These are phyloP conservation scores for Hippoglossus stenolepis DNA, from an alignment of 2,113 vertebrate genomes.

Conservation along the genomic window DNA sequence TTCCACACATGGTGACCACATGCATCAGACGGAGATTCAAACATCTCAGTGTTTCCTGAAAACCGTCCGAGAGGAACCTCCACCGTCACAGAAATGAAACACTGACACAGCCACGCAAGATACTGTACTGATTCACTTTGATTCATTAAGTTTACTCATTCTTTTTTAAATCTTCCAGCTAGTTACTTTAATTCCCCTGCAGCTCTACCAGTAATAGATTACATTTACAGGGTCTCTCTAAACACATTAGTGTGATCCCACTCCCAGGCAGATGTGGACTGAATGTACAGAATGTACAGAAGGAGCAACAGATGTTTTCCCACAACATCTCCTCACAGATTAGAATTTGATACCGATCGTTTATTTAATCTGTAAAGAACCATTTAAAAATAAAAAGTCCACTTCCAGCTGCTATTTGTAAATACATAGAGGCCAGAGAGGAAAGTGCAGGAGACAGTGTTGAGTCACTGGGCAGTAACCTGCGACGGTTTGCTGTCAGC, in stretches of 20 bases:
- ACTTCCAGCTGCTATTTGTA: neutral
- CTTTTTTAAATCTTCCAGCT: too few species aligned
- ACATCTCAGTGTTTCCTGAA: neutral
- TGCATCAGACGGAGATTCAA: slow-evolving; percentile 12
- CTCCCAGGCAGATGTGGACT: neutral
- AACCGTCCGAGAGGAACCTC: neutral
- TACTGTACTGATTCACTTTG: neutral
- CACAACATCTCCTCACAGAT: neutral
- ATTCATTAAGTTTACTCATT: neutral
- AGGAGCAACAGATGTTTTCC: neutral
- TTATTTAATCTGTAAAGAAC: neutral
- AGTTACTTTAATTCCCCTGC: neutral
- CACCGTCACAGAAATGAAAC: neutral
- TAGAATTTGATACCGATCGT: neutral
- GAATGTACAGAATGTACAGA: neutral
- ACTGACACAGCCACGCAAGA: neutral
- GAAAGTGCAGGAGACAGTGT: too few species aligned
- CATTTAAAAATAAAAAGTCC: neutral
- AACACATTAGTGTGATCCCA: neutral
- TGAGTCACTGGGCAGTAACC: neutral
- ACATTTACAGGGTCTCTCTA: neutral
- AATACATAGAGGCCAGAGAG: neutral
- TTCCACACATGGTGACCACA: slow-evolving; percentile 47
- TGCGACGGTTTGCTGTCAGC: neutral
- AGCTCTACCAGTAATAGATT: neutral